Conservation (phyloP, 2,888 invertebrate genomes). For the Leptothorax acervorum region DNA sequence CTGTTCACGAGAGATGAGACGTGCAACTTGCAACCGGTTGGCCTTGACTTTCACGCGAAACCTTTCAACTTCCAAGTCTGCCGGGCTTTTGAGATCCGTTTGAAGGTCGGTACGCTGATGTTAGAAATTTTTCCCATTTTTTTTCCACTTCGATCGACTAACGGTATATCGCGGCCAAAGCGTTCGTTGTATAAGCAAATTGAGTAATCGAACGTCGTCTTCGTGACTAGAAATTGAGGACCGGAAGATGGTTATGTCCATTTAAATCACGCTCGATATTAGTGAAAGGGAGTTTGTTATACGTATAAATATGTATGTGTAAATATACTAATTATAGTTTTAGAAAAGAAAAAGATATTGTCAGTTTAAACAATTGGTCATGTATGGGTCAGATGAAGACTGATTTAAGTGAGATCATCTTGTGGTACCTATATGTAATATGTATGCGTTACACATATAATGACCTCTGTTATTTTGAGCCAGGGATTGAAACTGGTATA, state of each 20-base stretch:
- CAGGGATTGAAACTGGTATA: neutral
- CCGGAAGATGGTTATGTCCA: neutral
- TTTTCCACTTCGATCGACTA: constrained; percentile 25
- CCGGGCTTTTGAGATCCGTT: constrained; percentile 26
- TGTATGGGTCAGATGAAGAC: neutral
- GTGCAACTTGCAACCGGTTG: constrained; percentile 61
- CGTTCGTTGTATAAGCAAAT: constrained; percentile 36
- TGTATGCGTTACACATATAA: neutral
- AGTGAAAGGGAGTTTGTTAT: neutral
- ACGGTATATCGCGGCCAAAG: constrained; percentile 20
- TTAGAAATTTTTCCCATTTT: constrained; percentile 29
- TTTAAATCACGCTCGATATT: neutral
- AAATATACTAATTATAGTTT: neutral
- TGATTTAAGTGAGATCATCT: neutral
- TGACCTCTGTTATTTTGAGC: neutral
- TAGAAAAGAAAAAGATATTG: neutral
- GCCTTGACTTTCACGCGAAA: constrained; percentile 74
- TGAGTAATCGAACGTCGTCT: constrained; percentile 32
- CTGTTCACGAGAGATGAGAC: constrained; percentile 50
- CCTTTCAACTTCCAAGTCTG: constrained; percentile 47
- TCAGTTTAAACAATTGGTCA: neutral
- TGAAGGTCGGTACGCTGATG: constrained; percentile 35
- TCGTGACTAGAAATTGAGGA: neutral
- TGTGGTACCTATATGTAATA: neutral
- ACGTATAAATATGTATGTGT: neutral